Base-by-base conservation (phyloP, 2,113 vertebrate genomes). In the Anhinga rufa region DNA sequence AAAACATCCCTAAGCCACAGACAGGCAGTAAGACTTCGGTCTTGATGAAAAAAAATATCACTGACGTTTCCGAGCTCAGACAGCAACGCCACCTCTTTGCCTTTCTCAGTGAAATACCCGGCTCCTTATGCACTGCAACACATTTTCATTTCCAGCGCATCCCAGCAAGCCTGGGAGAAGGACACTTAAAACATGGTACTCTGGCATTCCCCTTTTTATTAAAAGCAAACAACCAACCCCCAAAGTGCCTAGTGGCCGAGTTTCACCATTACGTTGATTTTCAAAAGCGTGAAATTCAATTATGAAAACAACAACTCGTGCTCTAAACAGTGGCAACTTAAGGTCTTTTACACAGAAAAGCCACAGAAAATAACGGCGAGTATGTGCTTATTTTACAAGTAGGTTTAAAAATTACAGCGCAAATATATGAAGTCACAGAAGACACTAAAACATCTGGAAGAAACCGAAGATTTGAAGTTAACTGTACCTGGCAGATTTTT, bases 401-500 rank as follows among this genome's bases (percentile, higher is more conserved):
- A 90, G 38, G 22, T 26, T 76, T 52, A 28, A 72, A 83, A 91
- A 86, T 57, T 21, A 82, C 29, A 71, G 14, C 64, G 72, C 22
- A 79, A 66, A 69, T 4, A 82, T 21, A 32, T 4, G 3, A 32
- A 82, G 22, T 31, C 55, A 57, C 20, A 58, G 8, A 49, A 76
- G 24, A 79, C 16, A 54, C 26, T 16, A 31, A 40, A 91, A 55
- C 7, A 74, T 3, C 29, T 74, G 55, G 28, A 87, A 87, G 36
- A 66, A 65, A 55, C 2, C 26, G 46, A 28, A 15, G 54, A 78
- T 29, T n/a, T 70, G n/a, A 91, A 26, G 10, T 75, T 57, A 68
- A 96, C 14, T 70, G 93, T 98, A 99, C 99, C 99, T 99, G 99
- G 96, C 99, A 99, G 95, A 99, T 99, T 98, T 99, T 99, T 96